A percentile compares a stretch with the other conserved stretches of the same genome.
These are phyloP conservation scores for Colius striatus DNA, from an alignment of 2,113 vertebrate genomes.

Conservation along the genomic window DNA sequence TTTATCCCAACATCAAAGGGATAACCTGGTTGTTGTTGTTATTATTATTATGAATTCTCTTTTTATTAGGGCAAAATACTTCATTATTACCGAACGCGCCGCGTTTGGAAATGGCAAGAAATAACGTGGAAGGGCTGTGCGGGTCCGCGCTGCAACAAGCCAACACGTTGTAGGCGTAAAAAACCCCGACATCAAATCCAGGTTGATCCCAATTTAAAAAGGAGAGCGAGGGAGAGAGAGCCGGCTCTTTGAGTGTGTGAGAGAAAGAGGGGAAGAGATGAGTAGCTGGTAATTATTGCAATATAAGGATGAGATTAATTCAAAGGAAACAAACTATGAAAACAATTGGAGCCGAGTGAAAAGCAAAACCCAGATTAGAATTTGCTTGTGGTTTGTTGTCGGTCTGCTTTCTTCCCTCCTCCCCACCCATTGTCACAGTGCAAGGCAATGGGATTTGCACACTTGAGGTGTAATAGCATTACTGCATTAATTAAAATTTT, in stretches of 20 bases:
- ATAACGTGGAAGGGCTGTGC: constrained; percentile 41
- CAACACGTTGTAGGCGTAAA: not conserved
- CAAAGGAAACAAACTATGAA: constrained; percentile 78
- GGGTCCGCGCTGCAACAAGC: not conserved
- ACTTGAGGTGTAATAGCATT: constrained; percentile 93
- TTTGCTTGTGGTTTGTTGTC: constrained; percentile 77
- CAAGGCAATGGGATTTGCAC: constrained; percentile 90
- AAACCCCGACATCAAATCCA: constrained; percentile 36
- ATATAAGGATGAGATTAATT: constrained; percentile 77
- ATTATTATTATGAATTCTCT: not conserved
- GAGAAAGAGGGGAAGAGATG: constrained; percentile 52
- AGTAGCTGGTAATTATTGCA: constrained; percentile 72
- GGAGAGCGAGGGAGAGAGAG: constrained; percentile 12
- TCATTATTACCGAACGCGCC: constrained; percentile 9
- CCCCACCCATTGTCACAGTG: constrained; percentile 83
- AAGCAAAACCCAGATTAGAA: constrained; percentile 78
- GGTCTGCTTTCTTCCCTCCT: constrained; percentile 48
- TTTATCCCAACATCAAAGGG: constrained; percentile 51
- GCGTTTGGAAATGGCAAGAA: constrained; percentile 51
- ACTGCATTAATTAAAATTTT: constrained; percentile 98
- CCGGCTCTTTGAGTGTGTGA: constrained; percentile 38
- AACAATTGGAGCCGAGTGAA: constrained; percentile 79
- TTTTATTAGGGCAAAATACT: constrained; percentile 43
- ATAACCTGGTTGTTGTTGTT: not conserved
- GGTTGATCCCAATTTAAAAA: constrained; percentile 32